Conservation (phyloP, 2,113 vertebrate genomes). For the Eolophus roseicapilla region DNA sequence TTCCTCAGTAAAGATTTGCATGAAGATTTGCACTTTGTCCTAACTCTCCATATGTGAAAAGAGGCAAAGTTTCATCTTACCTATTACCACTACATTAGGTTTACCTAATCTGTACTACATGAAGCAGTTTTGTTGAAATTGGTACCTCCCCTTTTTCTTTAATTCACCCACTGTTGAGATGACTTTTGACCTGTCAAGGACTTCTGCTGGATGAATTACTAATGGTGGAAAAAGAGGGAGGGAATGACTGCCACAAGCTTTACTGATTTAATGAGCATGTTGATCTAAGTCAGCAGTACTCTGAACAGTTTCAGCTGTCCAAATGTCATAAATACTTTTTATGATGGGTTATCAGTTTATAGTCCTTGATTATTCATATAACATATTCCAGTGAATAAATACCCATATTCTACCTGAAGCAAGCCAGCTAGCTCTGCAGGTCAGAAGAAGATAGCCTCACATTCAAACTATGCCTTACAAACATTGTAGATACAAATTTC, state of each 20-base stretch:
- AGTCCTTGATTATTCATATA: neutral
- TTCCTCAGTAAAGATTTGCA: neutral
- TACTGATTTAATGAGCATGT: neutral
- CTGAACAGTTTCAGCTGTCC: neutral
- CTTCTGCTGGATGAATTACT: neutral
- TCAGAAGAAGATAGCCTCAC: neutral
- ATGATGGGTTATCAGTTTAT: neutral
- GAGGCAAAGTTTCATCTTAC: neutral
- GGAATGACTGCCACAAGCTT: neutral
- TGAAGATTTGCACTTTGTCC: neutral
- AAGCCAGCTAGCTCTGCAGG: neutral
- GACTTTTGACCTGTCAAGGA: neutral
- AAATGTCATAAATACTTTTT: neutral
- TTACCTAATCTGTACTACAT: neutral
- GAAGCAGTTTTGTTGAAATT: neutral
- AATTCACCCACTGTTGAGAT: neutral
- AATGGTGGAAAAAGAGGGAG: neutral
- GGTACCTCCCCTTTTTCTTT: neutral
- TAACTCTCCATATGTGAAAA: neutral
- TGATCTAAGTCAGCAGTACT: neutral
- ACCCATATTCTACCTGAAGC: neutral
- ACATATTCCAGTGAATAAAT: neutral
- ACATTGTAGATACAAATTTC: neutral
- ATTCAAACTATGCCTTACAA: neutral
- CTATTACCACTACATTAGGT: neutral